Conservation (phyloP, 1,140 invertebrate species). For the Triops longicaudatus region DNA sequence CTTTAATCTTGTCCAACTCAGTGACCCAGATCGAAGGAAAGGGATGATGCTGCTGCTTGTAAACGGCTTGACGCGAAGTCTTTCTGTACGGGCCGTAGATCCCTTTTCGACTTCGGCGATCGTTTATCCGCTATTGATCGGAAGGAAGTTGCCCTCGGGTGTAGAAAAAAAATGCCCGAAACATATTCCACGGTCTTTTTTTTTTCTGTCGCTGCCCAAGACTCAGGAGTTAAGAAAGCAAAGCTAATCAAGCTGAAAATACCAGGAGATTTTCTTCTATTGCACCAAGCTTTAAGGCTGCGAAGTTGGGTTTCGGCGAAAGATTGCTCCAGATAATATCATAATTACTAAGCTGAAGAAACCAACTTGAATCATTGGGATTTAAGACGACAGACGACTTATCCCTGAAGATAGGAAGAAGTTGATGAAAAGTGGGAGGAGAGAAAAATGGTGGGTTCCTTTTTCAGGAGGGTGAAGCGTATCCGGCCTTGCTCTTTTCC, state of each 20-base stretch:
- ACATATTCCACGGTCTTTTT: neutral
- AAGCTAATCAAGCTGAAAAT: neutral
- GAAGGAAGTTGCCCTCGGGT: neutral
- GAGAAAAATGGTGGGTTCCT: neutral
- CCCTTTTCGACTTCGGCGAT: neutral
- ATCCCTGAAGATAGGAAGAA: neutral
- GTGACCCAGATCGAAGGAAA: constrained; percentile 11
- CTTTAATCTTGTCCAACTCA: constrained; percentile 12
- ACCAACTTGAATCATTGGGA: neutral
- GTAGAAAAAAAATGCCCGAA: neutral
- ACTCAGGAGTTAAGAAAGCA: neutral
- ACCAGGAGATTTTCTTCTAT: neutral
- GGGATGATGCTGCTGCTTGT: neutral
- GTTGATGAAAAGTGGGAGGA: neutral
- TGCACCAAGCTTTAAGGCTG: neutral
- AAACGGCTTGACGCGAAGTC: neutral
- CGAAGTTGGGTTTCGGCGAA: neutral
- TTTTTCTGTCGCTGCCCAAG: neutral
- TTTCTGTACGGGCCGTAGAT: neutral
- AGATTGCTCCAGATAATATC: neutral
- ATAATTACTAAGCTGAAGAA: neutral
- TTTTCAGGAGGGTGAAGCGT: neutral
- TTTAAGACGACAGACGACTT: neutral
- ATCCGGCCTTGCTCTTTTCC: neutral
- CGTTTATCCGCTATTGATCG: neutral